phyloP scores from a whole-genome alignment of 2,797 vertebrate species.

The Pseudotriccus pelzelni region DNA sequence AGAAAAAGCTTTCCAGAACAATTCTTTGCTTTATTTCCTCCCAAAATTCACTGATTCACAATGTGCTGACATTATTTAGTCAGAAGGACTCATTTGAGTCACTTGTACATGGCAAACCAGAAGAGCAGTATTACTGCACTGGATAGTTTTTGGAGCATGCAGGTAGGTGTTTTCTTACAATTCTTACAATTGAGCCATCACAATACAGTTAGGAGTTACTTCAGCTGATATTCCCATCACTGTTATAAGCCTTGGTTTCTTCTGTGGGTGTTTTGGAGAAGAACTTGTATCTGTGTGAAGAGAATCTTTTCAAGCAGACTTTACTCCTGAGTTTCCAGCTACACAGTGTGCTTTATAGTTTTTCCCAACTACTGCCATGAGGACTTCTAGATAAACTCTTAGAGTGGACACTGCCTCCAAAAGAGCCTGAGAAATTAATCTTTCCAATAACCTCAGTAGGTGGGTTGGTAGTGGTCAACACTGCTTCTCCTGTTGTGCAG shows the following conservation, averaged over 20 bases:
- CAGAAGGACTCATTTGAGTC: background rate
- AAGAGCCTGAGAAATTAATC: background rate
- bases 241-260: background rate
- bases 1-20: background rate
- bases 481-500: background rate
- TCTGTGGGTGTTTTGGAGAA: background rate
- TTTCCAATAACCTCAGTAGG: background rate
- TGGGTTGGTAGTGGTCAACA: background rate
- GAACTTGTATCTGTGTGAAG: background rate
- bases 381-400: slow-evolving; percentile 39
- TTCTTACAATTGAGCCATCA: background rate
- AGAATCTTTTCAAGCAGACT: background rate
- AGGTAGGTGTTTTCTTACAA: background rate
- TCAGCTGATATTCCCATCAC: background rate
- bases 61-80: background rate
- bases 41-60: background rate
- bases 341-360: background rate
- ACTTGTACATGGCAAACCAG: background rate
- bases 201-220: background rate
- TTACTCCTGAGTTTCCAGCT: background rate
- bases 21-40: background rate
- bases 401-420: background rate
- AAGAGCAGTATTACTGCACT: background rate
- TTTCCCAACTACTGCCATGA: slow-evolving; percentile 20
- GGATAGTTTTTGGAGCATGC: background rate